Evolutionary conservation across 2,113 vertebrate genomes (phyloP).

Genomic region (Megalops atlanticus): DNA sequence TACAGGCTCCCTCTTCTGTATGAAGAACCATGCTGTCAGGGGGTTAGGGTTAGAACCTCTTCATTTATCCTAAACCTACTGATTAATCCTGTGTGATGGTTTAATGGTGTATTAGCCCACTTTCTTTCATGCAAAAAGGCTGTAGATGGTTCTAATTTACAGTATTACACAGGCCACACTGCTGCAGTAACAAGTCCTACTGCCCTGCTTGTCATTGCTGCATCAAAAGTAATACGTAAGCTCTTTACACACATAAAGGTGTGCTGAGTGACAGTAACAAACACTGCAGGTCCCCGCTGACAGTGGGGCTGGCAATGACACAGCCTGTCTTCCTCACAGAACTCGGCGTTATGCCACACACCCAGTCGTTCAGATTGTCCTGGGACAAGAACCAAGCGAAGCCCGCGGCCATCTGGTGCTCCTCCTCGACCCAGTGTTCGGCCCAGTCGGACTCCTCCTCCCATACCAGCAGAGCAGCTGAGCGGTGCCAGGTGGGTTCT

Average conservation of each 20-base stretch:
- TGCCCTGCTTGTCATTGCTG: not conserved
- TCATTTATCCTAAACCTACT: too few species aligned
- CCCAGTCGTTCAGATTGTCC: not conserved
- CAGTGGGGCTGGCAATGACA: not conserved
- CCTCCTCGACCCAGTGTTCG: not conserved
- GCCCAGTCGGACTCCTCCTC: constrained; percentile 3
- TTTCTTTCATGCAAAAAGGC: not conserved
- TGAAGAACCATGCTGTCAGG: too few species aligned
- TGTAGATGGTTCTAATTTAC: too few species aligned
- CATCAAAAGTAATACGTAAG: not conserved
- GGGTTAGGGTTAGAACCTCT: too few species aligned
- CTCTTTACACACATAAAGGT: not conserved
- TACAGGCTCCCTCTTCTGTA: too few species aligned
- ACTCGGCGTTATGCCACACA: not conserved
- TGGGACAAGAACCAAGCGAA: constrained; percentile 29
- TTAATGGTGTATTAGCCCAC: not conserved
- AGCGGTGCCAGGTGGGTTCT: constrained; percentile 28
- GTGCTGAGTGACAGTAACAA: not conserved
- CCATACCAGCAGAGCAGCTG: constrained; percentile 11
- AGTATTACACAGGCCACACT: not conserved
- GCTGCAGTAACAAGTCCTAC: not conserved
- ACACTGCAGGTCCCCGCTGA: not conserved
- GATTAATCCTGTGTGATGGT: not conserved
- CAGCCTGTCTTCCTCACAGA: not conserved
- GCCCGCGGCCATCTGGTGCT: constrained; percentile 23